Conservation (phyloP, 1,140 invertebrate genomes). For the Neuroterus valhalla region DNA sequence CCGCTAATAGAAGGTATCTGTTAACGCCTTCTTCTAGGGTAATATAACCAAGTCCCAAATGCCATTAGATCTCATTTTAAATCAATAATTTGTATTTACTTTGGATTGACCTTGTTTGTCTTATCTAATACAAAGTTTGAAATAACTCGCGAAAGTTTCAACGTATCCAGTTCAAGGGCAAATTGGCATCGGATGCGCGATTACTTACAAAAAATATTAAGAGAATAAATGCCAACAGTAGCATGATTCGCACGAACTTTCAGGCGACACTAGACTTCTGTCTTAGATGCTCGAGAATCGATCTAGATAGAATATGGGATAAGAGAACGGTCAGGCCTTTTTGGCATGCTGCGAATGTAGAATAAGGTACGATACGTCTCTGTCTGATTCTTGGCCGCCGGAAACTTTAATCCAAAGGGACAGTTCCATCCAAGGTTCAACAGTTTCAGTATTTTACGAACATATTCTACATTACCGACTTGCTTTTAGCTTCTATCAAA, state of each 20-base stretch:
- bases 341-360: constrained; percentile 59
- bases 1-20: too few relatives aligned
- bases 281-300: constrained; percentile 51
- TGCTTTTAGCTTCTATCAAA: too few relatives aligned
- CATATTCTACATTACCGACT: neutral
- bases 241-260: constrained; percentile 58
- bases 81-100: too few relatives aligned
- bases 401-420: neutral
- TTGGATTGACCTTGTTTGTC: too few relatives aligned
- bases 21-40: too few relatives aligned
- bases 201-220: constrained; percentile 58
- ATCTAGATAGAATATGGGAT: constrained; percentile 64
- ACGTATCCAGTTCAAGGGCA: constrained; percentile 7
- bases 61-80: too few relatives aligned
- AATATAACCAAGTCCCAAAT: too few relatives aligned
- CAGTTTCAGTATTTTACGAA: neutral
- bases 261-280: constrained; percentile 55
- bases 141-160: neutral
- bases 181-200: constrained; percentile 5
- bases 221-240: constrained; percentile 58
- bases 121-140: too few relatives aligned
- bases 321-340: constrained; percentile 54
- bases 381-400: constrained; percentile 40
- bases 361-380: constrained; percentile 53
- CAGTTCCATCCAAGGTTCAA: neutral